Evolutionary conservation across 1,140 invertebrate species (phyloP).

Genomic region (Trichonephila inaurata): DNA sequence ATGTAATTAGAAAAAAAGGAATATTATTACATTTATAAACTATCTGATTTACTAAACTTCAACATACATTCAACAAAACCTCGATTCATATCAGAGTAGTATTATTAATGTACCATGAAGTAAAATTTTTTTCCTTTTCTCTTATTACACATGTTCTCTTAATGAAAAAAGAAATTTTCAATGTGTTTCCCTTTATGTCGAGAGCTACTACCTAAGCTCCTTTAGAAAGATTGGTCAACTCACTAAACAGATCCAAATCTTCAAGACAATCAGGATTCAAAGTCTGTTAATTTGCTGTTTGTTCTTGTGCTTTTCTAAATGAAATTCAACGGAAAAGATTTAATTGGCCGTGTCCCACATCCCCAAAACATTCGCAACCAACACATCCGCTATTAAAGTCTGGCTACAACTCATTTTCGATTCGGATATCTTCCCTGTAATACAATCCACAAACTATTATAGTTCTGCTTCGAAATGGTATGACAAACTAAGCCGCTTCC

Average conservation of each 20-base stretch:
- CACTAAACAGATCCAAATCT: background rate
- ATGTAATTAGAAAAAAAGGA: too few species aligned
- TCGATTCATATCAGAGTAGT: too few species aligned
- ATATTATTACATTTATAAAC: too few species aligned
- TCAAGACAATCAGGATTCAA: background rate
- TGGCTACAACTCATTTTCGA: background rate
- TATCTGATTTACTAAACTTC: too few species aligned
- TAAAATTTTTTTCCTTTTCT: too few species aligned
- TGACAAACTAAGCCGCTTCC: conserved; percentile 52
- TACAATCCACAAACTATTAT: background rate
- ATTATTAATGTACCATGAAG: too few species aligned
- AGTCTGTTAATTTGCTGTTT: background rate
- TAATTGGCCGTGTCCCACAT: conserved; percentile 48
- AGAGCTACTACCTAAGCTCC: too few species aligned
- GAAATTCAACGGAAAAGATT: conserved; percentile 20
- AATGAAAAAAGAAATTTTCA: too few species aligned
- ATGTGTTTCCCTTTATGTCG: too few species aligned
- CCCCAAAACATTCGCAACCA: background rate
- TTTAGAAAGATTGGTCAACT: background rate
- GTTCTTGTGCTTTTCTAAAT: background rate
- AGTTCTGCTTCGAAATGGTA: background rate
- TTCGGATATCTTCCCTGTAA: background rate
- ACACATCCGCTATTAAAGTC: conserved; percentile 40
- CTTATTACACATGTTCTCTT: too few species aligned
- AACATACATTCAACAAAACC: too few species aligned